Base-by-base conservation (phyloP, 2,797 vertebrate species). In the Pangasius larnaudii region DNA sequence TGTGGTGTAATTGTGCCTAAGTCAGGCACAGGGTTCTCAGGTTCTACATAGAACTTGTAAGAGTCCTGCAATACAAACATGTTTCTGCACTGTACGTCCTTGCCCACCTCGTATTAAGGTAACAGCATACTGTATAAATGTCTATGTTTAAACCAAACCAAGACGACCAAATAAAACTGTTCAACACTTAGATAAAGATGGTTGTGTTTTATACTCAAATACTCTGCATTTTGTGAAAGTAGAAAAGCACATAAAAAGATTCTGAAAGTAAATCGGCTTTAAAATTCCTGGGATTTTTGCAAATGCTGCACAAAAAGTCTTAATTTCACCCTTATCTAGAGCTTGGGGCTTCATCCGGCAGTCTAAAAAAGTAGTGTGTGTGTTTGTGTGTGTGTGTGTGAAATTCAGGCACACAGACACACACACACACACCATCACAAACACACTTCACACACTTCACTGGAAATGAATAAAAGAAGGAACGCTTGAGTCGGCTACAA, bases 401-500 rank as follows among this genome's bases (percentile, higher is more conserved):
- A 82, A 63, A 63, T 65, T 3, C 80, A 79, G 9, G 18, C 77
- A 79, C 51, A 63, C 71, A 65, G 59, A 77, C 46, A 61, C 77
- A 61, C 75, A 78, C 36, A 63, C 63, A 67, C 63, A 80, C 39
- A 65, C 72, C 81, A 77, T 61, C 24, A 22, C 79, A 82, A 61
- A 61, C 58, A 82, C 24, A 63, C 39, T 53, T 79, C 77, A 65
- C 63, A 69, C 65, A 79, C n/a, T 36, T 85, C 56, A 65, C 72
- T 86, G 77, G n/a, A 71, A 88, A 69, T 88, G 51, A 82, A 87
- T 85, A 87, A 84, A 86, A 89, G 58, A 79, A 69, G 33, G 53
- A 78, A 84, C 46, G 69, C 72, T 87, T 36, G 56, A 89, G 71
- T 63, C 53, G n/a, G 56, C 87, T 88, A 79, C 86, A 89, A 88